phyloP scores from a whole-genome alignment of 2,888 invertebrate species.

The Cetonia aurata region DNA sequence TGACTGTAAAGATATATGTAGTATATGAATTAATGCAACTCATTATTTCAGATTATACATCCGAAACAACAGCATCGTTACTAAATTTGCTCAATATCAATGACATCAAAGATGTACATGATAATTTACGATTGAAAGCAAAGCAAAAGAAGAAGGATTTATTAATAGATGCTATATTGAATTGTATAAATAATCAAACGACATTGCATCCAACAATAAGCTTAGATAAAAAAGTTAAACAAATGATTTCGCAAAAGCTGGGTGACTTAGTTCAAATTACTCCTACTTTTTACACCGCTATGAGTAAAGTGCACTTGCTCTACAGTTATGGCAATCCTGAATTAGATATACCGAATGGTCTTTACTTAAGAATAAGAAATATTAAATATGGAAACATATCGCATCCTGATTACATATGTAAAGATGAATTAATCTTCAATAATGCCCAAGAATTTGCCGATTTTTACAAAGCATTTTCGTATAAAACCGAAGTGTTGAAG shows the following conservation, averaged over 20 bases:
- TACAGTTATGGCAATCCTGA: conserved; percentile 57
- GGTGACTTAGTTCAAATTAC: conserved; percentile 57
- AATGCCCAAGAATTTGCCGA: conserved; percentile 54
- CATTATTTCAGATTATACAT: conserved; percentile 48
- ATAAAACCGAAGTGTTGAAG: conserved; percentile 41
- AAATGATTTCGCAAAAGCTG: conserved; percentile 54
- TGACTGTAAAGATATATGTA: background rate
- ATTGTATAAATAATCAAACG: conserved; percentile 51
- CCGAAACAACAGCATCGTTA: conserved; percentile 47
- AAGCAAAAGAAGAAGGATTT: conserved; percentile 24
- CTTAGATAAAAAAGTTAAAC: conserved; percentile 54
- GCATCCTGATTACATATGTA: conserved; percentile 54
- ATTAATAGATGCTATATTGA: conserved; percentile 34
- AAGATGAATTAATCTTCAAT: conserved; percentile 55
- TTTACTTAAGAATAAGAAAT: conserved; percentile 51
- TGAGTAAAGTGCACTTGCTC: conserved; percentile 56
- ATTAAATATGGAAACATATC: conserved; percentile 50
- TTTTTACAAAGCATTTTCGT: conserved; percentile 46
- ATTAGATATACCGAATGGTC: conserved; percentile 53
- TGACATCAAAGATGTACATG: conserved; percentile 50
- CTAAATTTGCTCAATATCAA: conserved; percentile 46
- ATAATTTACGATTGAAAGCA: conserved; percentile 48
- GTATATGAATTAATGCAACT: background rate
- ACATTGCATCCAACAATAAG: conserved; percentile 56
- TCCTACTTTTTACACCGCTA: conserved; percentile 50